Evolutionary conservation across 2,888 invertebrate species (phyloP).

Genomic region (Agrenia bidenticulata): DNA sequence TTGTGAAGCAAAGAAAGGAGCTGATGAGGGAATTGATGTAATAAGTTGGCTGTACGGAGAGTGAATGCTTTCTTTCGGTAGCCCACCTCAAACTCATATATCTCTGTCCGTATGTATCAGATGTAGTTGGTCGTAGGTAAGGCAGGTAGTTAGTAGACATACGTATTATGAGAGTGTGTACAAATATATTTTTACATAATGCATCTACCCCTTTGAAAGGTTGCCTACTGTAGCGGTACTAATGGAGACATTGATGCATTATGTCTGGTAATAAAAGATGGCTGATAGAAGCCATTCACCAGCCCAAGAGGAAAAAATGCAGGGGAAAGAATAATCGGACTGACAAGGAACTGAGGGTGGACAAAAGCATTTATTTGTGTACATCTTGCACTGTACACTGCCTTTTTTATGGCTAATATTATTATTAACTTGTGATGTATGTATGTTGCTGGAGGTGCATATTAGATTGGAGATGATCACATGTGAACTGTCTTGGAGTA

Average conservation of each 20-base stretch:
- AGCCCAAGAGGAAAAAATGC: background rate
- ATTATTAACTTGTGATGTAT: slow-evolving; percentile 7
- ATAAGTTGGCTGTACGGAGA: too few relatives aligned
- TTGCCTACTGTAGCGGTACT: slow-evolving; percentile 1
- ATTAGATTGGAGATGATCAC: background rate
- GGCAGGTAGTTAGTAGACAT: too few relatives aligned
- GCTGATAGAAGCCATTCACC: slow-evolving; percentile 18
- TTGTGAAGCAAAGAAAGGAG: background rate
- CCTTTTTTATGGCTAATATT: slow-evolving; percentile 7
- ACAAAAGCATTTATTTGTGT: slow-evolving; percentile 11
- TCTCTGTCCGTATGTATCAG: too few relatives aligned
- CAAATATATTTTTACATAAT: too few relatives aligned
- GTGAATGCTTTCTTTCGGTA: too few relatives aligned
- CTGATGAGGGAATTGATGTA: slow-evolving; percentile 3
- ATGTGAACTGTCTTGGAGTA: slow-evolving; percentile 10
- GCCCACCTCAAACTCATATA: too few relatives aligned
- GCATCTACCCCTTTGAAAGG: too few relatives aligned
- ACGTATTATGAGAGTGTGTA: too few relatives aligned
- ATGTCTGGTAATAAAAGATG: slow-evolving; percentile 20
- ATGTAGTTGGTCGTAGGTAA: too few relatives aligned
- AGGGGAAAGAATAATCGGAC: slow-evolving; percentile 14
- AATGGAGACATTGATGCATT: slow-evolving; percentile 28
- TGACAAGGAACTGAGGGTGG: slow-evolving; percentile 8
- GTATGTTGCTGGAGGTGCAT: background rate
- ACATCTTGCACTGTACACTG: background rate